Evolutionary conservation across 2,888 invertebrate species (phyloP).

Genomic region (Epirrita christyi): DNA sequence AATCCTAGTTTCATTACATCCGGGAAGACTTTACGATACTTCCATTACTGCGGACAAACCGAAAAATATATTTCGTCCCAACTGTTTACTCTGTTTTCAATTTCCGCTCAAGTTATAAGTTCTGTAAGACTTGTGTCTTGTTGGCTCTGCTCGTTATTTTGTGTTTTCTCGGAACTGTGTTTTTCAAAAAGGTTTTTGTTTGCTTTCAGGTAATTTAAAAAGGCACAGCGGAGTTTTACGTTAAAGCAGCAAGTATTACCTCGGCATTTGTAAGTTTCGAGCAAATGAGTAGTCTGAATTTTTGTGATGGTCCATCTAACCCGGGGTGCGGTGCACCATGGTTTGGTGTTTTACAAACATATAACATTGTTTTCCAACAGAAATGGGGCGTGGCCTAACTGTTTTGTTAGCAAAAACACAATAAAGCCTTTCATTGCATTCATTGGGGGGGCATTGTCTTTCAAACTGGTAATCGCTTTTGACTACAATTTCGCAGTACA

Average conservation of each 20-base stretch:
- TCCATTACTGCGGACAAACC: slow-evolving; percentile 37
- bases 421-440: too few species aligned
- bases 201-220: slow-evolving; percentile 38
- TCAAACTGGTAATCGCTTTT: too few species aligned
- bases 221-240: slow-evolving; percentile 9
- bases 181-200: slow-evolving; percentile 26
- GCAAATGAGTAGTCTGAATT: background rate
- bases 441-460: too few species aligned
- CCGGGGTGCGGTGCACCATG: too few species aligned
- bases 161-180: slow-evolving; percentile 16
- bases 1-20: slow-evolving; percentile 27
- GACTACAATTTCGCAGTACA: too few species aligned
- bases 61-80: slow-evolving; percentile 31
- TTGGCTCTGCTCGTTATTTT: slow-evolving; percentile 38
- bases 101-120: slow-evolving; percentile 49
- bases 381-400: too few species aligned
- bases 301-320: too few species aligned
- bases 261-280: slow-evolving; percentile 3
- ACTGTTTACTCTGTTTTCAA: slow-evolving; percentile 54
- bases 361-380: too few species aligned
- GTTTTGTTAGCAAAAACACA: too few species aligned
- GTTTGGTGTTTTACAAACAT: too few species aligned
- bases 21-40: slow-evolving; percentile 22
- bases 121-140: slow-evolving; percentile 38
- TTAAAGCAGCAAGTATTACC: background rate